These are phyloP conservation scores for Clamator glandarius DNA, from an alignment of 2,797 vertebrate genomes.

Conservation along the genomic window DNA sequence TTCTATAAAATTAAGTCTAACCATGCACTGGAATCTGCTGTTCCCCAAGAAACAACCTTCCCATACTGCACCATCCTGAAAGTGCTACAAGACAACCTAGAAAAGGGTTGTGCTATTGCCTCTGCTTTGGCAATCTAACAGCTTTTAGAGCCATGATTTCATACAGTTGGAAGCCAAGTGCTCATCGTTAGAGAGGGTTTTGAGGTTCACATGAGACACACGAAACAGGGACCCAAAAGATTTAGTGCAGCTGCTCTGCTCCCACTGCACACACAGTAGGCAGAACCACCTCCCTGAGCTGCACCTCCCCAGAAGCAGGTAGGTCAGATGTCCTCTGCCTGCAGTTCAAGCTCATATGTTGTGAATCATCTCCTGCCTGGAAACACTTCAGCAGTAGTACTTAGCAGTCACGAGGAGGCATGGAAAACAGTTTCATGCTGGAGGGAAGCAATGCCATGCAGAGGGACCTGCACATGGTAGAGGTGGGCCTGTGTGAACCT, in stretches of 20 bases:
- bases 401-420: not conserved
- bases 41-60: not conserved
- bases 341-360: too few species aligned
- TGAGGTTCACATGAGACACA: not conserved
- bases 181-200: not conserved
- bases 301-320: not conserved
- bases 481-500: too few species aligned
- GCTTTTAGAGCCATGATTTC: not conserved
- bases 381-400: not conserved
- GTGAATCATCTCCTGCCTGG: not conserved
- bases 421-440: rapidly evolving
- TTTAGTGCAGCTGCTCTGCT: not conserved
- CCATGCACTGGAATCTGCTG: not conserved
- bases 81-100: not conserved
- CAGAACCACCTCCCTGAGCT: not conserved
- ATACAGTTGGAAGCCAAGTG: not conserved
- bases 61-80: not conserved
- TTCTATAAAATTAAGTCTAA: not conserved
- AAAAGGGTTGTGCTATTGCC: not conserved
- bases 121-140: not conserved
- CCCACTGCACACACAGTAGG: not conserved
- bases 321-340: not conserved
- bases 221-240: not conserved
- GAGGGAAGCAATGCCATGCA: too few species aligned
- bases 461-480: too few species aligned